Evolutionary conservation across 92 coral and sea anemone species (phyloP).

Genomic region (Galaxea fascicularis): DNA sequence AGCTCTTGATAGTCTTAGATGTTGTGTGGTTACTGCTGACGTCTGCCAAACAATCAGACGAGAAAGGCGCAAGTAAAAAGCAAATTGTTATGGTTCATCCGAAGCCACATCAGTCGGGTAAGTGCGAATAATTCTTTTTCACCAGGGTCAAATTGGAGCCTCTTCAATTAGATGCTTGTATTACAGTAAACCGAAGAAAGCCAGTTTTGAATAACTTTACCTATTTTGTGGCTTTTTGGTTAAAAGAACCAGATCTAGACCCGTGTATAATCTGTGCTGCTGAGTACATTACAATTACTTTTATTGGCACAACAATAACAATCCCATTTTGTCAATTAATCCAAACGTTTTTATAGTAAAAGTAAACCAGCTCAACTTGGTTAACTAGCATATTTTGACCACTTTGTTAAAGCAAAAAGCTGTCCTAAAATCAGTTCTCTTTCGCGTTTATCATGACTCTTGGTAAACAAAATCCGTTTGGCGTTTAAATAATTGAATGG

Average conservation of each 20-base stretch:
- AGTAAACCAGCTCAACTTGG: too few relatives aligned
- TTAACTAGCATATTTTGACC: too few relatives aligned
- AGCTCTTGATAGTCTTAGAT: not conserved
- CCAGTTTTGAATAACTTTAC: too few relatives aligned
- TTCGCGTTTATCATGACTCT: too few relatives aligned
- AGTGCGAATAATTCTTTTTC: not conserved
- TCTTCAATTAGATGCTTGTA: not conserved
- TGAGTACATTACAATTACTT: too few relatives aligned
- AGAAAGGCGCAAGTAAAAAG: slow-evolving; percentile 20
- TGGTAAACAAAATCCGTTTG: not conserved
- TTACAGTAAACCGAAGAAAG: too few relatives aligned
- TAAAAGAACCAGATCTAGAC: too few relatives aligned
- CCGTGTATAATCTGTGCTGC: too few relatives aligned
- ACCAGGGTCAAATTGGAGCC: not conserved
- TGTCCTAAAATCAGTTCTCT: slow-evolving; percentile 1
- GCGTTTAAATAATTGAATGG: slow-evolving; percentile 20
- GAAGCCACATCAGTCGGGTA: slow-evolving; percentile 37
- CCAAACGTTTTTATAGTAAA: too few relatives aligned
- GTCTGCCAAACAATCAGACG: not conserved
- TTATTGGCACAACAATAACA: too few relatives aligned
- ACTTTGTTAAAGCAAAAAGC: not conserved
- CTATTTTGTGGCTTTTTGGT: too few relatives aligned
- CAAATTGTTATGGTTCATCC: slow-evolving; percentile 31
- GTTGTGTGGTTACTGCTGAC: not conserved
- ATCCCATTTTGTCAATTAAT: too few relatives aligned